Evolutionary conservation across 2,797 vertebrate species (phyloP), one percentile per base, ranked within the genome.

Genomic region (Erethizon dorsatum): DNA sequence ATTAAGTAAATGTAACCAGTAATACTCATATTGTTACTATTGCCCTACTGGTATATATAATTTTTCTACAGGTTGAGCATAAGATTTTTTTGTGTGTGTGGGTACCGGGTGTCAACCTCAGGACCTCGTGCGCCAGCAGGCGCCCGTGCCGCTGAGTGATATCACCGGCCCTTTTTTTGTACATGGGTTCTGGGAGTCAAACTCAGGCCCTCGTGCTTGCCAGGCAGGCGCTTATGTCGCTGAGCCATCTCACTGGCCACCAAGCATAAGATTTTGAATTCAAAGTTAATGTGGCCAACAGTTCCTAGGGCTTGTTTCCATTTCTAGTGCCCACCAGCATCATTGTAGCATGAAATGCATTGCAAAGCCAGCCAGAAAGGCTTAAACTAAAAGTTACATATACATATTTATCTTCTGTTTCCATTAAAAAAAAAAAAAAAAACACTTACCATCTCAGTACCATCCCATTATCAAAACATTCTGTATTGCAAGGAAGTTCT

Each of bases 261-360:
- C n/a, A n/a, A n/a, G 37, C 14, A 50, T 69, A 83, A 80, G 37
- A 12, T 88, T 85, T 83, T 87, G 18, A 88, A 50, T 84, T 92
- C 73, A 77, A 28, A 82, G 4, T 63, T 47, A 87, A 69, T 71
- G 47, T 90, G 63, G 47, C 52, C n/a, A 61, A 20, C 4, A 78
- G 18, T 88, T 92, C 52, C 12, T 73, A 71, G 69, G 7, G 1
- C 56, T 85, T 80, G 15, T 92, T 88, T 95, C 67, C 47, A 84
- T 86, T 82, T 65, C 69, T 8, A 7, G 3, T 77, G 31, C 8
- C n/a, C 12, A 33, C 5, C 50, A 65, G 4, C 71, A 83, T 33
- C n/a, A 73, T 17, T 52, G 17, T 50, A 67, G 54, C n/a, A 59
- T 71, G 50, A 83, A 73, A 67, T 47, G 61, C 2, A 47, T 71